Percentiles rank a stretch among this genome's conserved stretches.
Conservation (phyloP, 2,113 vertebrate genomes). For the Guaruba guarouba region DNA sequence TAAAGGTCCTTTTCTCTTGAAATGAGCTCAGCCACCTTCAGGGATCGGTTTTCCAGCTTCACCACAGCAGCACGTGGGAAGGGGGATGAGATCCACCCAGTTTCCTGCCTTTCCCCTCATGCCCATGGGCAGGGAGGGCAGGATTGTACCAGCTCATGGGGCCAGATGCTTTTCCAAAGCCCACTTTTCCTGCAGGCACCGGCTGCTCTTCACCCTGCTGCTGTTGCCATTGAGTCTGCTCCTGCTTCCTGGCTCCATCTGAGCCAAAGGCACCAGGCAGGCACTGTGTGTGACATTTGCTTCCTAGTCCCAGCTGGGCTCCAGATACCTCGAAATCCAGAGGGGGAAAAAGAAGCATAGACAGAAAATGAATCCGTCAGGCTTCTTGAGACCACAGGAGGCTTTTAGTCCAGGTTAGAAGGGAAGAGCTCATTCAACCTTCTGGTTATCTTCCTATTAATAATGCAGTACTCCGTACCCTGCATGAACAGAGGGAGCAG, state of each 20-base stretch:
- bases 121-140: not conserved
- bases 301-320: not conserved
- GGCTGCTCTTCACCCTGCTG: not conserved
- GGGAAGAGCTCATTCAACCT: not conserved
- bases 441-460: not conserved
- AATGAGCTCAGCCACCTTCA: not conserved
- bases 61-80: not conserved
- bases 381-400: not conserved
- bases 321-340: not conserved
- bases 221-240: not conserved
- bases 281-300: not conserved
- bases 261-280: not conserved
- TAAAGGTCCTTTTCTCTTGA: not conserved
- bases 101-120: not conserved
- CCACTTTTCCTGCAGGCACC: not conserved
- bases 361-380: not conserved
- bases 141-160: not conserved
- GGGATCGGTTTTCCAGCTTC: not conserved
- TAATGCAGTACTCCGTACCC: rapidly evolving
- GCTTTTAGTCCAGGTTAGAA: not conserved
- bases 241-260: not conserved
- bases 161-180: not conserved
- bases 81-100: not conserved
- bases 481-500: not conserved
- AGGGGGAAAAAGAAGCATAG: not conserved